These are phyloP conservation scores for Conus canariensis DNA, from an alignment of 2,888 invertebrate species.

Conservation along the genomic window DNA sequence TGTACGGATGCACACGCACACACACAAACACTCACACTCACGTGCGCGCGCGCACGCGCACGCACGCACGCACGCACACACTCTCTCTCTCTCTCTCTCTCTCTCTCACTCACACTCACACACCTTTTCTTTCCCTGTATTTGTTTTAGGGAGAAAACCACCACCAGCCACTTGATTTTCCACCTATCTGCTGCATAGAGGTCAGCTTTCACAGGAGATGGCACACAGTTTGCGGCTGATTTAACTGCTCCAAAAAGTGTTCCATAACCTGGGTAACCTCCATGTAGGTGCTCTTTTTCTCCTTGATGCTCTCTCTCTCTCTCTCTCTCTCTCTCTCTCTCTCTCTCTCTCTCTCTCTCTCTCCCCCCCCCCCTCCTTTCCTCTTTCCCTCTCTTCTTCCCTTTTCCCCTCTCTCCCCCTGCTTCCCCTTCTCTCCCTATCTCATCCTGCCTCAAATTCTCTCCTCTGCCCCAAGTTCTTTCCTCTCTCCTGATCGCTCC, in stretches of 20 bases:
- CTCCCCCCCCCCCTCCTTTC: constrained; percentile 2
- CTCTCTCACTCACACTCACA: too few species aligned
- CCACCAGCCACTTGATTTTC: too few species aligned
- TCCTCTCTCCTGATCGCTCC: too few species aligned
- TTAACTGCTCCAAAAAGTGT: too few species aligned
- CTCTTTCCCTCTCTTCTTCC: neutral
- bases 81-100: too few species aligned
- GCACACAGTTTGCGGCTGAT: too few species aligned
- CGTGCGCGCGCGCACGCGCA: neutral
- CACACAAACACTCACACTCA: neutral
- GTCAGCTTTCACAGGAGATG: too few species aligned
- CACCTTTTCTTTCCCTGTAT: too few species aligned
- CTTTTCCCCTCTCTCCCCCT: neutral
- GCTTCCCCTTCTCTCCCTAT: too few species aligned
- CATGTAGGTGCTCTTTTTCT: neutral
- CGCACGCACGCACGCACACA: too few species aligned
- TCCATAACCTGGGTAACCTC: neutral
- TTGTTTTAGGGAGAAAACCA: too few species aligned
- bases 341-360: constrained; percentile 31
- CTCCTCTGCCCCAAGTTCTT: neutral
- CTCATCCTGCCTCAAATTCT: neutral
- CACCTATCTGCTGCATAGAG: too few species aligned
- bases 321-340: constrained; percentile 23
- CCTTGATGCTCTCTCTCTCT: constrained; percentile 3
- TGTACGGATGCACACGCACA: neutral